phyloP scores from a whole-genome alignment of 2,888 invertebrate genomes.

The Physocephala rufipes region DNA sequence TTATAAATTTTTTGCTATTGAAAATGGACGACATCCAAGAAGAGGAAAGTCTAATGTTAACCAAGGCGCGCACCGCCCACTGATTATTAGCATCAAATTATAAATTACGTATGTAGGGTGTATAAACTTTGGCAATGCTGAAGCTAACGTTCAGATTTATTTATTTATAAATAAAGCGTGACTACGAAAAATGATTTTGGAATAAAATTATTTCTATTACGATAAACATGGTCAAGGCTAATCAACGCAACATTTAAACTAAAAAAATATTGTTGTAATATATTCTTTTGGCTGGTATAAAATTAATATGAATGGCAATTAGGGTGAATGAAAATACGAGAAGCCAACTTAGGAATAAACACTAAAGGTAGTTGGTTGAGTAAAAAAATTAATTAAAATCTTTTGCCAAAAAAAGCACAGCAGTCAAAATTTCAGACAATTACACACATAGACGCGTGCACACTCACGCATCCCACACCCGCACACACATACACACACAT shows the following conservation, averaged over 20 bases:
- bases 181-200: too few relatives aligned
- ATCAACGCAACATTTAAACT: not conserved
- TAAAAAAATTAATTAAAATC: conserved; percentile 62
- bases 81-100: too few relatives aligned
- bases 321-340: not conserved
- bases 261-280: not conserved
- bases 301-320: not conserved
- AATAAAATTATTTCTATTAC: too few relatives aligned
- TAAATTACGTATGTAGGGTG: too few relatives aligned
- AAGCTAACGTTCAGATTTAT: too few relatives aligned
- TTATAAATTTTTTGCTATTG: not conserved
- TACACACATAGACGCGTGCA: conserved; percentile 46
- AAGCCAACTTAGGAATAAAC: conserved; percentile 1
- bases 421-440: too few relatives aligned
- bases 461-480: conserved; percentile 35
- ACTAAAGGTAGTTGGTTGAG: conserved; percentile 40
- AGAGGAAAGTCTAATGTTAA: too few relatives aligned
- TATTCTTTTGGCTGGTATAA: not conserved
- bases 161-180: too few relatives aligned
- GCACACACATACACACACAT: conserved; percentile 45
- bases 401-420: conserved; percentile 41
- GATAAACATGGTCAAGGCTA: not conserved
- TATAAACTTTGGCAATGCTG: too few relatives aligned
- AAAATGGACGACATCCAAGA: not conserved
- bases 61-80: too few relatives aligned